Percentiles rank a stretch among this genome's conserved stretches.
Conservation (phyloP, 2,113 vertebrate genomes). For the Myocastor coypus region DNA sequence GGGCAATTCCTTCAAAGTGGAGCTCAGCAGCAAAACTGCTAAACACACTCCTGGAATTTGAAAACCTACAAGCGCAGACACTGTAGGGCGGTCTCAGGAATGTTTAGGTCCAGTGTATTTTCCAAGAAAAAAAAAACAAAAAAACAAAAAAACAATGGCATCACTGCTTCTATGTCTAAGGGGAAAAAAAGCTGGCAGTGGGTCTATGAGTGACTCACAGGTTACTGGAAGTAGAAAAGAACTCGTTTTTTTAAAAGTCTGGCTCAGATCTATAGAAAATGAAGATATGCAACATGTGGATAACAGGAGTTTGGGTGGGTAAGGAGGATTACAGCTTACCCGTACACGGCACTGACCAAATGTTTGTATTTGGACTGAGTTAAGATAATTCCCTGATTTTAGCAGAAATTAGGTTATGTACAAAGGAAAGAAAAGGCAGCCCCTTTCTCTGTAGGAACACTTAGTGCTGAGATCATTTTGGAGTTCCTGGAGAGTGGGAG, state of each 20-base stretch:
- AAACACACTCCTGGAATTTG: slow-evolving; percentile 31
- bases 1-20: background rate
- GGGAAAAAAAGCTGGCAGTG: background rate
- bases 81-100: background rate
- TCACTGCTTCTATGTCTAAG: background rate
- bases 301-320: background rate
- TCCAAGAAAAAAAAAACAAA: background rate
- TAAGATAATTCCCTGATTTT: background rate
- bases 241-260: slow-evolving; percentile 40
- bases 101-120: slow-evolving; percentile 42
- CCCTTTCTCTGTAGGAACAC: background rate
- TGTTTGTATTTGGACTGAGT: background rate
- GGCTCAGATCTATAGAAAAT: background rate
- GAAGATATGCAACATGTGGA: background rate
- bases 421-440: background rate
- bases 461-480: background rate
- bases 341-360: background rate
- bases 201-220: background rate
- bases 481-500: background rate
- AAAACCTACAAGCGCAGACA: background rate
- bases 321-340: background rate
- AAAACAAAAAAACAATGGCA: background rate
- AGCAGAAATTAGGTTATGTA: slow-evolving; percentile 14
- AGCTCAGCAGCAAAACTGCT: background rate
- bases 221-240: background rate